phyloP scores from a whole-genome alignment of 2,113 vertebrate genomes.

The Campylomormyrus tamandua region DNA sequence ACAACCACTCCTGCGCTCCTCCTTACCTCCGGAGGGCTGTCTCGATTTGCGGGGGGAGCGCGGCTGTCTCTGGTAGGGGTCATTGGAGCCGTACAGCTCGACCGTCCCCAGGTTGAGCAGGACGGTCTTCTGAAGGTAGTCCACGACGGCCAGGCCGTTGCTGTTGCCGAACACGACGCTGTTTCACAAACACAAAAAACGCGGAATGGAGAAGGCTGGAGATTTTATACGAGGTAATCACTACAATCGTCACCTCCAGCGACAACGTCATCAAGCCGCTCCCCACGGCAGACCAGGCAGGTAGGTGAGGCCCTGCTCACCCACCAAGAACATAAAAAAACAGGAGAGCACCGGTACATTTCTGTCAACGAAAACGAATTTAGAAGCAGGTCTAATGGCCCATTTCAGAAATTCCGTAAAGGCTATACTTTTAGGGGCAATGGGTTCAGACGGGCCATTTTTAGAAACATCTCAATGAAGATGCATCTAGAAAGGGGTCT shows the following conservation, averaged over 20 bases:
- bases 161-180: constrained; percentile 96
- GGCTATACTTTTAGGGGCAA: neutral
- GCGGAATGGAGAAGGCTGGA: too few relatives aligned
- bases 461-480: neutral
- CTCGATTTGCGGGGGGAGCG: constrained; percentile 89
- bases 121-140: constrained; percentile 94
- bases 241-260: neutral
- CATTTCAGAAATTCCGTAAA: neutral
- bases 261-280: neutral
- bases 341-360: neutral
- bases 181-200: neutral
- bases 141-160: constrained; percentile 91
- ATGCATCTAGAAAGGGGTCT: neutral
- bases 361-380: neutral
- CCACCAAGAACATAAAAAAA: neutral
- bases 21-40: constrained; percentile 89
- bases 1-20: neutral
- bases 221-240: neutral
- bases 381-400: neutral
- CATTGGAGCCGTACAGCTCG: constrained; percentile 87
- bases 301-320: neutral
- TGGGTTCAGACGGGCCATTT: neutral
- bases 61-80: constrained; percentile 92
- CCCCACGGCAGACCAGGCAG: neutral
- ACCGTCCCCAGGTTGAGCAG: constrained; percentile 85